Evolutionary conservation across 2,888 invertebrate species (phyloP).

Genomic region (Scaeva pyrastri): DNA sequence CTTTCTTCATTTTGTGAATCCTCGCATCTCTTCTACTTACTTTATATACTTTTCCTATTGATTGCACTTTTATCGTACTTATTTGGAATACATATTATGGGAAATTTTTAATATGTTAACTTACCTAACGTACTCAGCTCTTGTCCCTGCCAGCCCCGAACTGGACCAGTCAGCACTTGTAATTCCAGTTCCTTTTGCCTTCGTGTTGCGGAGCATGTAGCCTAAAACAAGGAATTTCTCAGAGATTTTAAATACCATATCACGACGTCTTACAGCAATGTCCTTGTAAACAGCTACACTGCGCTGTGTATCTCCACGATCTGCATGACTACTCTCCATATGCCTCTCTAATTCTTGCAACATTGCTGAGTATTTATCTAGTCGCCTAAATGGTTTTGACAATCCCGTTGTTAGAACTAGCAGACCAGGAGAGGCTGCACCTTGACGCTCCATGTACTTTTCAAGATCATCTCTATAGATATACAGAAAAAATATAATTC

Average conservation of each 20-base stretch:
- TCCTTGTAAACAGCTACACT: conserved; percentile 97
- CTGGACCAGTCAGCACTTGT: conserved; percentile 96
- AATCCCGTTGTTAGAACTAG: conserved; percentile 95
- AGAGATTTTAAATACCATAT: neutral
- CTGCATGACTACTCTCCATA: conserved; percentile 97
- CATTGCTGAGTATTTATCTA: conserved; percentile 97
- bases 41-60: too few species aligned
- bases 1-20: too few species aligned
- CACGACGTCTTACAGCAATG: conserved; percentile 89
- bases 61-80: too few species aligned
- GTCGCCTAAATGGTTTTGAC: conserved; percentile 96
- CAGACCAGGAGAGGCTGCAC: conserved; percentile 93
- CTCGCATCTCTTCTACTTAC: too few species aligned
- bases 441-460: conserved; percentile 94
- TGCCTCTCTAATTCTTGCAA: conserved; percentile 97
- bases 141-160: conserved; percentile 97
- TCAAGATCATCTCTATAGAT: conserved; percentile 90
- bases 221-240: conserved; percentile 85
- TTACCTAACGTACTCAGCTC: conserved; percentile 85
- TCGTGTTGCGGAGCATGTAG: conserved; percentile 93
- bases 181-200: conserved; percentile 98
- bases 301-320: conserved; percentile 98
- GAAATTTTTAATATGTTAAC: neutral
- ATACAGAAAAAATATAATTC: neutral
- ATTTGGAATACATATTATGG: too few species aligned